Base-by-base conservation (phyloP, 2,113 vertebrate species). In the Cryptomyrus ogoouensis region DNA sequence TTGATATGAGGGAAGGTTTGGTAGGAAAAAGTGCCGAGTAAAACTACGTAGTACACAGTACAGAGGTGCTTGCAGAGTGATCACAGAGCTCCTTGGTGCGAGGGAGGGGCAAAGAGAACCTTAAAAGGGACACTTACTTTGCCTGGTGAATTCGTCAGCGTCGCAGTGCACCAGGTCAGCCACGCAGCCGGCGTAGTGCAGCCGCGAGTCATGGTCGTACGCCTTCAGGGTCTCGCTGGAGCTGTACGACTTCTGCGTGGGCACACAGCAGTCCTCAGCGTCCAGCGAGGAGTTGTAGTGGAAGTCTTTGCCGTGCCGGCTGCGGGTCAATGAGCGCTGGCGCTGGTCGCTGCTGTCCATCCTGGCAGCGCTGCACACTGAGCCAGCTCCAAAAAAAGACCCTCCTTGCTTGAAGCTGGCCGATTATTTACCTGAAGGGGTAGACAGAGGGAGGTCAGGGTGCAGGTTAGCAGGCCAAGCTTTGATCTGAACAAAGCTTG, bases 281-380 rank as follows among this genome's bases (percentile, higher is more conserved):
- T 97, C 97, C 95, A 96, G 93, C 2, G 97, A 97, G 31, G 97
- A 97, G 0, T 96, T 96, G n/a, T 97, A 97, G 89, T 95, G 96
- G 88, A 95, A 95, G 88, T 97, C 97, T 90, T 96, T 97, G 80
- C 96, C 95, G 0, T 95, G 96, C 8, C 95, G 94, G 19, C 95
- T 95, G 83, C 95, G 91, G 0, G 96, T 97, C 93, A 97, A 92
- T 56, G 97, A 98, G 90, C 97, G 96, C 88, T 97, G 97, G 66
- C 96, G 93, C 80, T 96, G 92, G 39, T 97, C 97, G 92, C 97
- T 97, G 35, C 96, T 93, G 85, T 97, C 97, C 97, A 98, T 97
- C 88, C 0, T n/a, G 13, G 0, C 42, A 27, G 39, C 87, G 39
- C 17, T 47, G 44, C 13, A 24, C n/a, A 19, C 89, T 31, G 21